A percentile compares a stretch with the other conserved stretches of the same genome.
Evolutionary conservation across 2,888 invertebrate genomes (phyloP).

Genomic region (Biston betularia): DNA sequence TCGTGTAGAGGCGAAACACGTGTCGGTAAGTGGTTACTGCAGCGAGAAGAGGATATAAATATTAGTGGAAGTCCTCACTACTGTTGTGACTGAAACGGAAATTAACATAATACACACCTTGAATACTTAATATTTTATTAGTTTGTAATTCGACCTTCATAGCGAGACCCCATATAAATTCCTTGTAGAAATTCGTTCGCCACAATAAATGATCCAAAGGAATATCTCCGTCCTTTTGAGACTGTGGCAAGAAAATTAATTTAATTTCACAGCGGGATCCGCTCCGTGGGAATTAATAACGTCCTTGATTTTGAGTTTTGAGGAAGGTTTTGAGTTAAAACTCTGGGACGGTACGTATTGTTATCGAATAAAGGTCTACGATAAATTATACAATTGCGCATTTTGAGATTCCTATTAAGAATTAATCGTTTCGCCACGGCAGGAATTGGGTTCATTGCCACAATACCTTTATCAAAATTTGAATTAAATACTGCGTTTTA

Average conservation of each 20-base stretch:
- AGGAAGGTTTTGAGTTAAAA: conserved; percentile 18
- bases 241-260: conserved; percentile 45
- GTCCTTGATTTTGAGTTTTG: conserved; percentile 40
- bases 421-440: conserved; percentile 4
- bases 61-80: too few relatives aligned
- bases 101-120: too few relatives aligned
- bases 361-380: conserved; percentile 29
- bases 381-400: conserved; percentile 29
- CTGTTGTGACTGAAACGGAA: too few relatives aligned
- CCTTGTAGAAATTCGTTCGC: conserved; percentile 28
- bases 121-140: too few relatives aligned
- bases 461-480: background rate
- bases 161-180: conserved; percentile 21
- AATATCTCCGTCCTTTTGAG: conserved; percentile 38
- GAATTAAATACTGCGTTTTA: background rate
- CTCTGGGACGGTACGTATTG: conserved; percentile 27
- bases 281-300: conserved; percentile 33
- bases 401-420: conserved; percentile 17
- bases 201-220: conserved; percentile 40
- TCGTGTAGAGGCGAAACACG: too few relatives aligned
- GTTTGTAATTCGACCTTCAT: background rate
- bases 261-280: conserved; percentile 41
- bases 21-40: too few relatives aligned
- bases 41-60: too few relatives aligned
- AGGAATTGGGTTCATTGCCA: background rate